A percentile compares a stretch with the other conserved stretches of the same genome.
These are phyloP conservation scores for Drosophila borealis DNA, from an alignment of 2,888 invertebrate species.

Conservation along the genomic window DNA sequence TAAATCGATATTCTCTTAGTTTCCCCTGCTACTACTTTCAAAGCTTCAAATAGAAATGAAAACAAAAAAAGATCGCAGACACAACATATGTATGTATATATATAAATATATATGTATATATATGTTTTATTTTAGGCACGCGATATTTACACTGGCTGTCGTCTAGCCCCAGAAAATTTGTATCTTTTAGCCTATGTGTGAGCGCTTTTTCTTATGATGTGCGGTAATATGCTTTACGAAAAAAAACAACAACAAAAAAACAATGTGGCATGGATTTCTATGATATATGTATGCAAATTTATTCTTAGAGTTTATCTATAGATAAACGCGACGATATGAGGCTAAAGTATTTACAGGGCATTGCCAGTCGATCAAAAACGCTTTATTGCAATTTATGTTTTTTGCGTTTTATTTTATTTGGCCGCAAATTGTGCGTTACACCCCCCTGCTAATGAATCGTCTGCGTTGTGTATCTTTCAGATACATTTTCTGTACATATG, in stretches of 20 bases:
- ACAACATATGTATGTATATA: slow-evolving; percentile 25
- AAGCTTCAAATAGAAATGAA: slow-evolving; percentile 5
- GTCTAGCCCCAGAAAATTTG: slow-evolving; percentile 47
- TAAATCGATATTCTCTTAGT: neutral
- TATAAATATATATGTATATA: slow-evolving; percentile 26
- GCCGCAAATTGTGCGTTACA: slow-evolving; percentile 55
- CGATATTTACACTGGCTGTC: slow-evolving; percentile 39
- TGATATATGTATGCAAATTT: no score
- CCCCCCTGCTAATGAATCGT: slow-evolving; percentile 3
- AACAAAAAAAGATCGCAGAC: slow-evolving; percentile 1
- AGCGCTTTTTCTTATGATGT: slow-evolving; percentile 42
- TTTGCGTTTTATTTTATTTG: slow-evolving; percentile 66
- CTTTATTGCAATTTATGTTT: slow-evolving; percentile 19
- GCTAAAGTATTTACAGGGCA: slow-evolving; percentile 14
- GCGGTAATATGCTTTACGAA: slow-evolving; percentile 15
- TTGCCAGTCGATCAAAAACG: neutral
- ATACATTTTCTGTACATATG: slow-evolving; percentile 43
- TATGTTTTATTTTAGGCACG: slow-evolving; percentile 24
- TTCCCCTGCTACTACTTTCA: neutral
- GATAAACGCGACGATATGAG: no score
- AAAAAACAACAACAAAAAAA: neutral
- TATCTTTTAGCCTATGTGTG: slow-evolving; percentile 41
- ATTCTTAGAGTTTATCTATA: neutral
- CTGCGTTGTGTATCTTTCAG: slow-evolving; percentile 50
- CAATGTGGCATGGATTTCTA: neutral